Evolutionary conservation across 2,113 vertebrate genomes (phyloP), one percentile per base, ranked within the genome.

Genomic region (Hippocampus barbouri): DNA sequence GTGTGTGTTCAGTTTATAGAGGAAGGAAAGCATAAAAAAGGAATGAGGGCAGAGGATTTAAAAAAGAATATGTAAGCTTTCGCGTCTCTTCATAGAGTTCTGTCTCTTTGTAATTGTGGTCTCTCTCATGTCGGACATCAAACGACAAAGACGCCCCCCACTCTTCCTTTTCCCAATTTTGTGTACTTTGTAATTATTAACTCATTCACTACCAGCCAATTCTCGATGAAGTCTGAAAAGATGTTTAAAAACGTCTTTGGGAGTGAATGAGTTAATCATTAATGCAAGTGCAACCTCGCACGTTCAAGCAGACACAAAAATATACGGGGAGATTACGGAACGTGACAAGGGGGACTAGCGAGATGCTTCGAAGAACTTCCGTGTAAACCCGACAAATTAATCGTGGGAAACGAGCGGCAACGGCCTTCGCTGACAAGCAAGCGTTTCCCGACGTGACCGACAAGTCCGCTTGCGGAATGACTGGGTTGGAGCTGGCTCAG

Each of bases 151-250:
- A 92, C 84, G 89, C 85, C 74, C 80, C 89, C 85, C 79, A 79
- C 79, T 81, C 75, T 77, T 47, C 40, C 54, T 76, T 72, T 78
- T 79, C 80, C 79, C 86, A 80, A 84, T 84, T 85, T 90, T 90
- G 88, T 91, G 87, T 90, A 89, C 90, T 91, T 89, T 91, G 87
- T 91, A 92, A 94, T 94, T 93, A 93, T 93, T 92, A 93, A 92
- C 43, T 45, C 43, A 45, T 12, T 45, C 6, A 15, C 12, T 4
- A 14, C 43, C 43, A 15, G 43, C 43, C 34, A 38, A 38, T 38
- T 38, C 34, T 5, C 1, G 34, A 38, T 0, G 5, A 6, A 38
- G 34, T 38, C 5, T 38, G 34, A 38, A 38, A 38, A 38, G 34
- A 38, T 5, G 5, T 34, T 34, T 34, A 34, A 34, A 34, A 34